A percentile compares a stretch with the other conserved stretches of the same genome.
phyloP scores from a whole-genome alignment of 2,113 vertebrate species.

The Glareola pratincola region DNA sequence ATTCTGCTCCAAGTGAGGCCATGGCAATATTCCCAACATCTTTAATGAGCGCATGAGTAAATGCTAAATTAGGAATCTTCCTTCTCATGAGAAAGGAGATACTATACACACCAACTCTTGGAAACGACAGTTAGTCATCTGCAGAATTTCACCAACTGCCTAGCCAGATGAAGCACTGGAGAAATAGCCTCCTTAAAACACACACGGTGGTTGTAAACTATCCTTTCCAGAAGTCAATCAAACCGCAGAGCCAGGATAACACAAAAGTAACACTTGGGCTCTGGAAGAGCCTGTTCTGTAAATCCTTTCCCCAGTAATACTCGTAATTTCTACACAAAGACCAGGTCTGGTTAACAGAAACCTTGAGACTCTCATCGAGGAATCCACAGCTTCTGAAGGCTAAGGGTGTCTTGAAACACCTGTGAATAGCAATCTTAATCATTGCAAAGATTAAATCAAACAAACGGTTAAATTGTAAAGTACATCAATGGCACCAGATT shows the following conservation, averaged over 20 bases:
- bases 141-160: constrained; percentile 13
- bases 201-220: neutral
- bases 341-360: neutral
- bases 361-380: neutral
- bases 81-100: constrained; percentile 6
- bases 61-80: constrained; percentile 33
- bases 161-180: neutral
- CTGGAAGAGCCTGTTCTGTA: neutral
- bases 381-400: neutral
- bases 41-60: constrained; percentile 27
- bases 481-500: neutral
- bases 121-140: constrained; percentile 18
- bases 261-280: neutral
- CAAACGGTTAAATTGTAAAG: neutral
- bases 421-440: neutral
- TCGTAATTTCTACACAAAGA: neutral
- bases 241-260: neutral
- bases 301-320: neutral
- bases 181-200: neutral
- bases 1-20: constrained; percentile 33
- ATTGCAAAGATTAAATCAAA: neutral
- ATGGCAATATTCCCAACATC: constrained; percentile 45
- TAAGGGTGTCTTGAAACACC: neutral
- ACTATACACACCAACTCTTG: neutral
- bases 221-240: neutral